These are phyloP conservation scores for Rhynchotus rufescens DNA, from an alignment of 2,797 vertebrate species.

Conservation along the genomic window DNA sequence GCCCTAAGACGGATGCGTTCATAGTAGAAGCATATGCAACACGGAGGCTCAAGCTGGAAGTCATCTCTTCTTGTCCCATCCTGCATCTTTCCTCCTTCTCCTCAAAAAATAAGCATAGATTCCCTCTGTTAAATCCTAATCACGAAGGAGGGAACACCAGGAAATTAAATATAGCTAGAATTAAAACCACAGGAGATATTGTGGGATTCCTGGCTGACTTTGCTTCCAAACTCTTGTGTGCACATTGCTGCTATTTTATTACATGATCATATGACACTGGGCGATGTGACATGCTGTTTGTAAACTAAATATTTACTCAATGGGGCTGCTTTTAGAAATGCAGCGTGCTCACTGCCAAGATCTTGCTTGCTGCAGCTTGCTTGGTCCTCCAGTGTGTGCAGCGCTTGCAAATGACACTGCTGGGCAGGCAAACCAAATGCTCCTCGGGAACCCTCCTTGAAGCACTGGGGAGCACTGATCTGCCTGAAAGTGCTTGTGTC, in stretches of 20 bases:
- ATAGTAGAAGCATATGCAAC: background rate
- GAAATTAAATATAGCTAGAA: background rate
- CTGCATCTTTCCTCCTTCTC: background rate
- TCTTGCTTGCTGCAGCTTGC: background rate
- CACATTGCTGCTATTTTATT: background rate
- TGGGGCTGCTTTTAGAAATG: background rate
- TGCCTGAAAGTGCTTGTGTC: background rate
- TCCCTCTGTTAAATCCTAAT: background rate
- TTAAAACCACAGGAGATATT: background rate
- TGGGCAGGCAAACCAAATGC: background rate
- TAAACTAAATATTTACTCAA: background rate
- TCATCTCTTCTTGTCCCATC: background rate
- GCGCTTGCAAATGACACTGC: background rate
- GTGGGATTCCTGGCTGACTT: background rate
- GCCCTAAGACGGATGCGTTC: background rate
- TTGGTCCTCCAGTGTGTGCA: background rate
- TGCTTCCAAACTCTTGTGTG: background rate
- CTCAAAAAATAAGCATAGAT: background rate
- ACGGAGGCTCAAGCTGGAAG: background rate
- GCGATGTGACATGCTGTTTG: background rate
- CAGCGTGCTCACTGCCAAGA: accelerated
- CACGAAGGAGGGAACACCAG: background rate
- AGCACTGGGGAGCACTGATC: background rate
- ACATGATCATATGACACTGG: background rate
- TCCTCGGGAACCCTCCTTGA: background rate